phyloP scores from a whole-genome alignment of 2,113 vertebrate genomes.

The Indicator indicator region DNA sequence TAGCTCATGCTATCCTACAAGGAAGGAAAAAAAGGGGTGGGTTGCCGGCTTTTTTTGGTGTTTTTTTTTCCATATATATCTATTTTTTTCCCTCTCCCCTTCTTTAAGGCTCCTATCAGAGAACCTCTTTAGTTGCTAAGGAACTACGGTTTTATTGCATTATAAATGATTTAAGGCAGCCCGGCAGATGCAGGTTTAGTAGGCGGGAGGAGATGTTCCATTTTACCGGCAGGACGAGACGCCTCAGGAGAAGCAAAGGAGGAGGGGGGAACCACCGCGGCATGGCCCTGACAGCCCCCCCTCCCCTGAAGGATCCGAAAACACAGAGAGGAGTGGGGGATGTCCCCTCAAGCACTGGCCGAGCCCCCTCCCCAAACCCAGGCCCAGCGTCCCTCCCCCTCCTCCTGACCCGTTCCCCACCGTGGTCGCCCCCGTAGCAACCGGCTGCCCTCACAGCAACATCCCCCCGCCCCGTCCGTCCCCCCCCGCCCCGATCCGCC shows the following conservation, averaged over 20 bases:
- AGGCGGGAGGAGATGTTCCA: conserved; percentile 50
- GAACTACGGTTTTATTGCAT: conserved; percentile 71
- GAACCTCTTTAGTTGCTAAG: conserved; percentile 75
- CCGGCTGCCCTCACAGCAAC: not conserved
- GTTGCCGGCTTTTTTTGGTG: too few relatives aligned
- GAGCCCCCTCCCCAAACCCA: too few relatives aligned
- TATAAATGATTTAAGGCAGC: conserved; percentile 67
- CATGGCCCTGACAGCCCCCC: not conserved
- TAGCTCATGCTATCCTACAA: conserved; percentile 57
- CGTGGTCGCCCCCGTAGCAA: not conserved
- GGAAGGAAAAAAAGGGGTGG: not conserved
- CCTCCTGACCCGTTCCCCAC: too few relatives aligned
- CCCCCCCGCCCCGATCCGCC: not conserved
- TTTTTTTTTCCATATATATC: too few relatives aligned
- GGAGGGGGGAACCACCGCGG: too few relatives aligned
- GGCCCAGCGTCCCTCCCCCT: too few relatives aligned
- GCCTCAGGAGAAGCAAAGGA: not conserved
- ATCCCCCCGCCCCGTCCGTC: too few relatives aligned
- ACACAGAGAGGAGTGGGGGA: not conserved
- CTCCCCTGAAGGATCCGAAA: not conserved
- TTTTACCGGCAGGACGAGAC: not conserved
- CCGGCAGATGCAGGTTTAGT: conserved; percentile 57
- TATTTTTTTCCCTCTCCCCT: not conserved
- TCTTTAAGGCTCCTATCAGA: conserved; percentile 56
- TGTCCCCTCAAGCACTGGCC: not conserved